A percentile compares a stretch with the other conserved stretches of the same genome.
Evolutionary conservation across 2,797 vertebrate genomes (phyloP).

Genomic region (Coluber constrictor): DNA sequence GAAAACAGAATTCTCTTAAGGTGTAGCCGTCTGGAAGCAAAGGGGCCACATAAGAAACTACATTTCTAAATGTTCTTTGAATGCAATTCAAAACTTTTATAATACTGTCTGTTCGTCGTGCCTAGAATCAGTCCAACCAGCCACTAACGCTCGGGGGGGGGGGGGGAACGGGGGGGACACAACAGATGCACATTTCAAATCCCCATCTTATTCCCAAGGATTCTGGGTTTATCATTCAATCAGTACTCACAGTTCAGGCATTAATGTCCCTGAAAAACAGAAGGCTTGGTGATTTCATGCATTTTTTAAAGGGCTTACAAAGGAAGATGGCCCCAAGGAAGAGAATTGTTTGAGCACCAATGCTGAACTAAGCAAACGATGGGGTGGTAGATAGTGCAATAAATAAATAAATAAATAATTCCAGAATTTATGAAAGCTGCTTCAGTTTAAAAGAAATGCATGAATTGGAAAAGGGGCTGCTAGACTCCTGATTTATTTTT

Average conservation of each 20-base stretch:
- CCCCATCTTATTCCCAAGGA: background rate
- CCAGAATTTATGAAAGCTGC: background rate
- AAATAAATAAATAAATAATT: background rate
- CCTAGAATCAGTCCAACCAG: background rate
- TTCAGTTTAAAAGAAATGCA: background rate
- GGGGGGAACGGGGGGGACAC: background rate
- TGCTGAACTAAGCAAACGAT: background rate
- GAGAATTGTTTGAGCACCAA: background rate
- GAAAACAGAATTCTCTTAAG: background rate
- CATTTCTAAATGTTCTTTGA: background rate
- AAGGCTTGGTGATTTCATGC: background rate
- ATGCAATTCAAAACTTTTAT: background rate
- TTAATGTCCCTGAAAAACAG: background rate
- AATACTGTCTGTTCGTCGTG: background rate
- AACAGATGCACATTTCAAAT: background rate
- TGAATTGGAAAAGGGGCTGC: background rate
- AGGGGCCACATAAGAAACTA: background rate
- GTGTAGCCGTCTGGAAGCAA: background rate
- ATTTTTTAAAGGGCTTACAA: background rate
- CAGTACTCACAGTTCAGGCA: background rate
- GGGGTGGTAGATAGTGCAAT: background rate
- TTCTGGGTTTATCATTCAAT: background rate
- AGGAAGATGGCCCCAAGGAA: background rate
- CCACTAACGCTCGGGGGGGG: background rate
- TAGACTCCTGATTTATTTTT: background rate